Conservation (phyloP, 2,113 vertebrate species). For the Phoenicopterus ruber region DNA sequence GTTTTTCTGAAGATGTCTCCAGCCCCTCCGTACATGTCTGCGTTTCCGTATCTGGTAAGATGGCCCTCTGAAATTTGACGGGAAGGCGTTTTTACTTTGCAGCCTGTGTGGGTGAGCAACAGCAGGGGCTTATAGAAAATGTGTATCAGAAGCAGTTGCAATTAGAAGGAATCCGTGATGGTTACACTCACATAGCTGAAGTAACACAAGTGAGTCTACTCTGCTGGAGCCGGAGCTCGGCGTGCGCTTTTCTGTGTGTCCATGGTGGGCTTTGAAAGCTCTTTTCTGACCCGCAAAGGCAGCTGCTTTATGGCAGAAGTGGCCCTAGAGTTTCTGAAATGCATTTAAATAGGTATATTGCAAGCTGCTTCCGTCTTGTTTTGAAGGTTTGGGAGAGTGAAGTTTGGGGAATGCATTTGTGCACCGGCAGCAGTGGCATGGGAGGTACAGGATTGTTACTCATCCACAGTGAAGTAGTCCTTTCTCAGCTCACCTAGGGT, state of each 20-base stretch:
- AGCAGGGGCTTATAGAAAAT: conserved; percentile 26
- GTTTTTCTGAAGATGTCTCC: background rate
- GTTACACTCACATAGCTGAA: background rate
- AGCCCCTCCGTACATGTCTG: background rate
- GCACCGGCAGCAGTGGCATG: background rate
- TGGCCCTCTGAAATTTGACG: background rate
- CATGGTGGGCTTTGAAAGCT: conserved; percentile 4
- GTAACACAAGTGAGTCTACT: background rate
- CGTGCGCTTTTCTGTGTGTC: background rate
- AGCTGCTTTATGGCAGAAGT: conserved; percentile 5
- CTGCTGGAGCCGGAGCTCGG: background rate
- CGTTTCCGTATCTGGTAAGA: background rate
- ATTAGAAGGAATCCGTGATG: background rate
- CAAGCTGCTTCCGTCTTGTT: background rate
- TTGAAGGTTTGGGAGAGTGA: background rate
- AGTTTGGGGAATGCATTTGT: background rate
- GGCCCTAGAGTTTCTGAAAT: background rate
- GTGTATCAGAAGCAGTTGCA: background rate
- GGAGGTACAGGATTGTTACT: background rate
- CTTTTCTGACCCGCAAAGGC: conserved; percentile 34
- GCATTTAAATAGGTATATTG: background rate
- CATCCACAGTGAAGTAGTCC: background rate
- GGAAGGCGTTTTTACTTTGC: background rate
- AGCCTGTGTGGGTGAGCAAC: background rate
- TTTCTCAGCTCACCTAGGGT: background rate